Conservation (phyloP, 1,140 invertebrate species). For the Drosophila mauritiana region DNA sequence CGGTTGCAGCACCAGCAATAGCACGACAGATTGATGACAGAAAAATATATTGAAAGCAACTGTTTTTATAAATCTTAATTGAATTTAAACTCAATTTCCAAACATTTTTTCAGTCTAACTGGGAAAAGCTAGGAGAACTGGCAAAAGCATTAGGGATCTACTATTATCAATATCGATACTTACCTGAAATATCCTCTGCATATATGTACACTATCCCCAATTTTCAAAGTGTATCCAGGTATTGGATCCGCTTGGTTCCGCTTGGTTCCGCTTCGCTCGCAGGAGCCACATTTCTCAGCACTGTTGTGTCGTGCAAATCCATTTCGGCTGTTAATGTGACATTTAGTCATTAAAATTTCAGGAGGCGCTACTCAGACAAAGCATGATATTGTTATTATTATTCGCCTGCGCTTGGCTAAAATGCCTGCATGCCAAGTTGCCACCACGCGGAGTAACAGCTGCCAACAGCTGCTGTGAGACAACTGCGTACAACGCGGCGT, state of each 20-base stretch:
- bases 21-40: slow-evolving; percentile 34
- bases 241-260: neutral
- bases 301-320: slow-evolving; percentile 54
- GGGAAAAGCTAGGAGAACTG: too few relatives aligned
- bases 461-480: slow-evolving; percentile 57
- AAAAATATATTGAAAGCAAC: neutral
- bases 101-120: neutral
- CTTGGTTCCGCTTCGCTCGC: neutral
- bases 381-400: slow-evolving; percentile 76
- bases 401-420: slow-evolving; percentile 35
- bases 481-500: slow-evolving; percentile 44
- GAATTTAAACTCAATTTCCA: neutral
- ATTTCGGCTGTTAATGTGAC: slow-evolving; percentile 72
- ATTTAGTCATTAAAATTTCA: slow-evolving; percentile 78
- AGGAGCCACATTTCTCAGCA: slow-evolving; percentile 21
- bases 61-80: neutral
- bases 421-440: slow-evolving; percentile 26
- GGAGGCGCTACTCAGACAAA: slow-evolving; percentile 59
- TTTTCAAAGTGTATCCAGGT: slow-evolving; percentile 11
- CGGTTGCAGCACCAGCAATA: slow-evolving; percentile 44
- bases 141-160: too few relatives aligned
- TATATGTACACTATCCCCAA: too few relatives aligned
- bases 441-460: slow-evolving; percentile 48
- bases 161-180: too few relatives aligned
- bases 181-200: too few relatives aligned